Conservation (phyloP, 2,113 vertebrate species). For the Alectura lathami region DNA sequence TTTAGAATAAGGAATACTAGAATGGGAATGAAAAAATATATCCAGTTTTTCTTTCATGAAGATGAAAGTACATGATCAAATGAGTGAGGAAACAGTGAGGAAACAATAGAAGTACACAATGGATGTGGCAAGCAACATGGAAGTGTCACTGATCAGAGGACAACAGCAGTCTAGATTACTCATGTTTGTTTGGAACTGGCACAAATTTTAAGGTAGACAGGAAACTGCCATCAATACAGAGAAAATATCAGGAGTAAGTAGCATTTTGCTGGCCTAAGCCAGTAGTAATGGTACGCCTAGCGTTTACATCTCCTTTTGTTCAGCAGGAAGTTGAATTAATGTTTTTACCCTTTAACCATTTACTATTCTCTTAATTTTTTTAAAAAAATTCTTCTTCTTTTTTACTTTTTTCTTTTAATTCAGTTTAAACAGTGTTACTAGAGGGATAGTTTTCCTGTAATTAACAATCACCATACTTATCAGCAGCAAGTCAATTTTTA, state of each 20-base stretch:
- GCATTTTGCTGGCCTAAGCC: background rate
- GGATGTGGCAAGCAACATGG: background rate
- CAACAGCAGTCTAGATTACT: background rate
- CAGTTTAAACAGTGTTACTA: too few species aligned
- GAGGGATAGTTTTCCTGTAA: background rate
- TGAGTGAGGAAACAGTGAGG: background rate
- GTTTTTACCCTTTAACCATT: background rate
- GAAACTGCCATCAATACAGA: background rate
- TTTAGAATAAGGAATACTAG: background rate
- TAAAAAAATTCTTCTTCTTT: too few species aligned
- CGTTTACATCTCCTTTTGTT: background rate
- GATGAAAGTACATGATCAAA: background rate
- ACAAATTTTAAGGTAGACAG: background rate
- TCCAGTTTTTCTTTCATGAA: background rate
- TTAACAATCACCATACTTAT: background rate
- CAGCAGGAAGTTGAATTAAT: background rate
- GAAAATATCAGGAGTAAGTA: background rate
- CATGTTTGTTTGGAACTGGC: background rate
- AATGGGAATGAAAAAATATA: background rate
- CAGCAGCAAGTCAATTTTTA: background rate
- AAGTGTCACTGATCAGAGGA: background rate
- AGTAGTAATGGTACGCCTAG: background rate
- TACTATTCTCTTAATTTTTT: background rate
- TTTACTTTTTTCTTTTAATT: background rate
- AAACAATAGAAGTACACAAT: background rate